These are phyloP conservation scores for Leptobrachium leishanense DNA, from an alignment of 2,113 vertebrate genomes.

Conservation along the genomic window DNA sequence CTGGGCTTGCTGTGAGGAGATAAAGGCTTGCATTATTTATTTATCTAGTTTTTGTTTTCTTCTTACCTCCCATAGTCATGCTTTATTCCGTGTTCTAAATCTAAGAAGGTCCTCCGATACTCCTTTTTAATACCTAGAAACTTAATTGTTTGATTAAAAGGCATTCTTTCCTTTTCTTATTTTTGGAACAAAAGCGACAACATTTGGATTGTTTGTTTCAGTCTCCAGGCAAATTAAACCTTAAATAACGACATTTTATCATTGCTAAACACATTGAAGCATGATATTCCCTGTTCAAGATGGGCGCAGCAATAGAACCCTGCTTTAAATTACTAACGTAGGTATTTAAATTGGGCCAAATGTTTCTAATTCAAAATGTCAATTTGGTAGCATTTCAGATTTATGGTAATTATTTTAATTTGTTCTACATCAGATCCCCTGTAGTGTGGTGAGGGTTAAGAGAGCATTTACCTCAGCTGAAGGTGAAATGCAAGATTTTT, in stretches of 20 bases:
- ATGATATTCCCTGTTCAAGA: not conserved
- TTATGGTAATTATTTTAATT: conserved; percentile 36
- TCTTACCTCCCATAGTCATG: too few species aligned
- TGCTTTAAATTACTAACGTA: conserved; percentile 7
- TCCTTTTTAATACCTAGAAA: too few species aligned
- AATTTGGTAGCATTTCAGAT: conserved; percentile 18
- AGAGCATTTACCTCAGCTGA: conserved; percentile 33
- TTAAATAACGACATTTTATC: not conserved
- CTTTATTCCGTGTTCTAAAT: too few species aligned
- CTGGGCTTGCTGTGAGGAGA: too few species aligned
- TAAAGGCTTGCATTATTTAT: too few species aligned
- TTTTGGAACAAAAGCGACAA: too few species aligned
- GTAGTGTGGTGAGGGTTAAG: conserved; percentile 14
- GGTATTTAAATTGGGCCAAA: conserved; percentile 13
- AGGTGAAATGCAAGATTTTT: conserved; percentile 38
- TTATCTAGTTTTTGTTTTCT: too few species aligned
- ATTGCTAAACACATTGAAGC: not conserved
- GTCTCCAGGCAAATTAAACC: too few species aligned
- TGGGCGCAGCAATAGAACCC: conserved; percentile 18
- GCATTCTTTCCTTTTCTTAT: too few species aligned
- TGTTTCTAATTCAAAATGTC: conserved; percentile 27
- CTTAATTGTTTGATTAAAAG: too few species aligned
- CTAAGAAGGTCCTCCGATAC: too few species aligned
- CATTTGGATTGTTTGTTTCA: too few species aligned
- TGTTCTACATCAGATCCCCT: conserved; percentile 28